Percentiles rank a stretch among this genome's conserved stretches.
phyloP scores from a whole-genome alignment of 2,113 vertebrate species.

The Telmatochromis bifrenatus region DNA sequence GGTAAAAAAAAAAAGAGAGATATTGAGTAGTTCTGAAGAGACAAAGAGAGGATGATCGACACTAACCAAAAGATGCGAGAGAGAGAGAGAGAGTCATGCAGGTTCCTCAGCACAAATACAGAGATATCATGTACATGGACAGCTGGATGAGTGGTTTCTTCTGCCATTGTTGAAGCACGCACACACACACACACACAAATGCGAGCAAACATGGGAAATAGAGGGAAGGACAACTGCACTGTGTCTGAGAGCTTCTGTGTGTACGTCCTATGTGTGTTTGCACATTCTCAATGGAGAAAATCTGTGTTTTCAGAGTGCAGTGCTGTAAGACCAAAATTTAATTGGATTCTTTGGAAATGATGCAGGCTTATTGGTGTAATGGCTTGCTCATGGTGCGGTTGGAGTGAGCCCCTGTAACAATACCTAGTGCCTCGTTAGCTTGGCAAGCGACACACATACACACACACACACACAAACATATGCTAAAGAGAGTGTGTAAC shows the following conservation, averaged over 20 bases:
- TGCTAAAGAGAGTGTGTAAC: slow-evolving; percentile 30
- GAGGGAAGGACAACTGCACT: neutral
- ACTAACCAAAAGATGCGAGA: slow-evolving; percentile 12
- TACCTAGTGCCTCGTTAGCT: slow-evolving; percentile 59
- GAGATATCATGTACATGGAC: slow-evolving; percentile 39
- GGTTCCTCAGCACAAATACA: slow-evolving; percentile 25
- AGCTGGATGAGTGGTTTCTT: slow-evolving; percentile 23
- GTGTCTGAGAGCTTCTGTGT: neutral
- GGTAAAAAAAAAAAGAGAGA: neutral
- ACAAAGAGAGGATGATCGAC: slow-evolving; percentile 29
- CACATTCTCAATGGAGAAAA: slow-evolving; percentile 56
- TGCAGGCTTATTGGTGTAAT: slow-evolving; percentile 68
- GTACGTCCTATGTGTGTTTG: slow-evolving; percentile 17
- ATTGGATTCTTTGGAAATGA: slow-evolving; percentile 69
- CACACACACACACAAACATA: neutral
- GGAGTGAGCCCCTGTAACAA: slow-evolving; percentile 76
- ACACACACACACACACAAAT: neutral
- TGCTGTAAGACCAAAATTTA: slow-evolving; percentile 62
- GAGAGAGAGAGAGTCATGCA: neutral
- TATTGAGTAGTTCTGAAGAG: slow-evolving; percentile 23
- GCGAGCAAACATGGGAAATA: neutral
- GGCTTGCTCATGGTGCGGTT: slow-evolving; percentile 65
- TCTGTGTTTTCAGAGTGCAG: slow-evolving; percentile 57
- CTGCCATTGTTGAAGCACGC: neutral
- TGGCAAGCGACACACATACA: slow-evolving; percentile 7